phyloP scores from a whole-genome alignment of 1,140 invertebrate species.

The Monomorium pharaonis region DNA sequence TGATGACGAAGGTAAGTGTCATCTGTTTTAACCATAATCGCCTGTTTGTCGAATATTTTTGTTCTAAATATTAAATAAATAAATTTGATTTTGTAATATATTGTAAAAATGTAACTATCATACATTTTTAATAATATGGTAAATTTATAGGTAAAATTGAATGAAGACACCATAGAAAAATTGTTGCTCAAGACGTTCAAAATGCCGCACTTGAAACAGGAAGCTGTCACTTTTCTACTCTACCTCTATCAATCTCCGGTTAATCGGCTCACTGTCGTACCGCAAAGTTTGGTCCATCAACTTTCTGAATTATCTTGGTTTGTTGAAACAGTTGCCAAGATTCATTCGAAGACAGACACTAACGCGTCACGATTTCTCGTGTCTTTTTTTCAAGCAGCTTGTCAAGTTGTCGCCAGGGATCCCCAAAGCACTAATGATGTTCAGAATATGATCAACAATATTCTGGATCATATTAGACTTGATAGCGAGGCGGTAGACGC shows the following conservation, averaged over 20 bases:
- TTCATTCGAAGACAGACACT: conserved; percentile 84
- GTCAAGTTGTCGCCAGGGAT: conserved; percentile 63
- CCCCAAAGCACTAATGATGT: conserved; percentile 47
- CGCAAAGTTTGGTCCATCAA: conserved; percentile 84
- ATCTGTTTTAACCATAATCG: not conserved
- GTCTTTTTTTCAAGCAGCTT: conserved; percentile 83
- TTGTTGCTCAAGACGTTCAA: conserved; percentile 88
- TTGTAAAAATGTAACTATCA: not conserved
- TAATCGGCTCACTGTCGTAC: conserved; percentile 83
- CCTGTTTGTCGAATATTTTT: not conserved
- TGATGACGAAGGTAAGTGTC: conserved; percentile 86
- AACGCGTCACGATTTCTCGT: conserved; percentile 86
- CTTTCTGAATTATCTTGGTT: conserved; percentile 85
- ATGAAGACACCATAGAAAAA: conserved; percentile 86
- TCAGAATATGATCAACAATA: conserved; percentile 80
- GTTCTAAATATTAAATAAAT: not conserved
- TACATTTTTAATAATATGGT: not conserved
- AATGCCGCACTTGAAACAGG: conserved; percentile 85
- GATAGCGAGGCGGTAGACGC: conserved; percentile 79
- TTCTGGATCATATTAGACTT: conserved; percentile 86
- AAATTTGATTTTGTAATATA: not conserved
- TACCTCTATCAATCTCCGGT: conserved; percentile 87
- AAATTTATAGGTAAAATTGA: conserved; percentile 84
- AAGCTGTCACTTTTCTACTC: conserved; percentile 87
- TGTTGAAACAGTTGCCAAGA: conserved; percentile 83